A percentile compares a stretch with the other conserved stretches of the same genome.
phyloP scores from a whole-genome alignment of 1,140 invertebrate species.

The Zaprionus kolodkinae region DNA sequence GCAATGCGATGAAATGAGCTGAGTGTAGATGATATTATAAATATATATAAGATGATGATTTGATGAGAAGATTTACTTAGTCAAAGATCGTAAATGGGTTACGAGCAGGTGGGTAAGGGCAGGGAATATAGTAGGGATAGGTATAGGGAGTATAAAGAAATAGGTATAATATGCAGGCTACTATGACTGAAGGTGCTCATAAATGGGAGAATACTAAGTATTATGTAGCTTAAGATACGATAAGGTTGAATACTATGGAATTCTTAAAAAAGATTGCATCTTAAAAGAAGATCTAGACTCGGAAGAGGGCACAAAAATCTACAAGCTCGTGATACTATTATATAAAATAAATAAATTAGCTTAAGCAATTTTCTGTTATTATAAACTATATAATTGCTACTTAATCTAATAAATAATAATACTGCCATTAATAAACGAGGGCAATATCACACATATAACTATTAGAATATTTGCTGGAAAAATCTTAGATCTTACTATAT shows the following conservation, averaged over 20 bases:
- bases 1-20: no score
- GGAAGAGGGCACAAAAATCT: no score
- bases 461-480: no score
- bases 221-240: not conserved
- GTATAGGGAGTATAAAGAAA: not conserved
- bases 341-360: no score
- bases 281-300: no score
- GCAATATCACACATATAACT: no score
- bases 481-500: no score
- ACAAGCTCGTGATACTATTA: no score
- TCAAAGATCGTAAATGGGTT: not conserved
- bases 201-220: not conserved
- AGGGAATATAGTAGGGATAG: not conserved
- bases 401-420: not conserved
- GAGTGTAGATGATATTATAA: conserved; percentile 52
- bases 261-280: no score
- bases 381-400: not conserved
- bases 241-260: no score
- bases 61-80: conserved; percentile 18
- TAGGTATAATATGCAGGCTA: not conserved
- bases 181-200: not conserved
- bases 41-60: conserved; percentile 47
- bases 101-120: not conserved
- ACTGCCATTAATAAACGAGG: not conserved
- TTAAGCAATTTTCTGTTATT: not conserved